Conservation (phyloP, 2,113 vertebrate species). For the Myanophis thanlyinensis region DNA sequence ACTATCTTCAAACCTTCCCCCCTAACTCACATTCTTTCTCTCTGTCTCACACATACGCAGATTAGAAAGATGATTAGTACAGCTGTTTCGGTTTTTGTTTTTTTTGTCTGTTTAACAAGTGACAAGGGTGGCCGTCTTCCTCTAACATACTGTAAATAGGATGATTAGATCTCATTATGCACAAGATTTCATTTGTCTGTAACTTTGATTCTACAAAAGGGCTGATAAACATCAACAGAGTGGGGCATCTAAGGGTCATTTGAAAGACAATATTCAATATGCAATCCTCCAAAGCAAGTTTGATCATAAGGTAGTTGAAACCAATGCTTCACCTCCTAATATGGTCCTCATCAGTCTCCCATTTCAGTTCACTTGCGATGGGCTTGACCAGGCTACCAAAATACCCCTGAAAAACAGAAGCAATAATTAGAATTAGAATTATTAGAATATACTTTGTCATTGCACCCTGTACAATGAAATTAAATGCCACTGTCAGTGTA, state of each 20-base stretch:
- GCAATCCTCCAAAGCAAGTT: not conserved
- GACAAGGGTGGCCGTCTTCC: not conserved
- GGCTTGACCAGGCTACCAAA: conserved; percentile 75
- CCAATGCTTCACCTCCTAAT: conserved; percentile 58
- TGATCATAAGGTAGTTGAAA: not conserved
- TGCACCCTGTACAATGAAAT: too few species aligned
- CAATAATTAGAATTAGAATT: too few species aligned
- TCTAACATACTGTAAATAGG: not conserved
- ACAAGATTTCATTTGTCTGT: not conserved
- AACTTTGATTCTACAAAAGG: not conserved
- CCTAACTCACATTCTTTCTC: not conserved
- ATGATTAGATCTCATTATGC: not conserved
- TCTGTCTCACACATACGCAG: not conserved
- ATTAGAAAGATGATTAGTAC: not conserved
- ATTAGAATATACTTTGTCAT: too few species aligned
- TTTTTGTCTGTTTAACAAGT: not conserved
- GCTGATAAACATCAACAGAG: not conserved
- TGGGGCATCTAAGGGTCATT: not conserved
- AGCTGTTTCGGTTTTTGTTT: not conserved
- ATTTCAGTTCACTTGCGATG: conserved; percentile 66
- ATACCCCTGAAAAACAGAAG: conserved; percentile 78
- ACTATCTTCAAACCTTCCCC: not conserved
- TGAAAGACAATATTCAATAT: not conserved
- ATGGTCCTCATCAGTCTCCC: conserved; percentile 75
- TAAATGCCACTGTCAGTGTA: too few species aligned